Conservation (phyloP, 2,888 invertebrate species). For the Morpho deidamia region DNA sequence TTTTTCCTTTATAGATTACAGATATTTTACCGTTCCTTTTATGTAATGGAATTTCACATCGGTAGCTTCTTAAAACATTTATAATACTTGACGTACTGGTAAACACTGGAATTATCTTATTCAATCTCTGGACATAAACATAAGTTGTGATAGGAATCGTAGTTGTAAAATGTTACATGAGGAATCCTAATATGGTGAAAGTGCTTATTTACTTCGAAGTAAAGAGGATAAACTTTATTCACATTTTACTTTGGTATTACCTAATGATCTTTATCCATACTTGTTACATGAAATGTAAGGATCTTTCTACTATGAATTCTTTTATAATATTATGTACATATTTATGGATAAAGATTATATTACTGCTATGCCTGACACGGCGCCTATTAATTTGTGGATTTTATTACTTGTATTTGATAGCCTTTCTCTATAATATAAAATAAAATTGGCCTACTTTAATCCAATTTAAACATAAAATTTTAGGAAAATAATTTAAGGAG, state of each 20-base stretch:
- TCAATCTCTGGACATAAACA: conserved; percentile 6
- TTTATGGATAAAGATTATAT: no score
- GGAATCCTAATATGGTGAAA: conserved; percentile 3
- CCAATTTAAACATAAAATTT: no score
- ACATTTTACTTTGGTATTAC: conserved; percentile 1
- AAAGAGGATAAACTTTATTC: conserved; percentile 2
- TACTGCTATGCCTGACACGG: no score
- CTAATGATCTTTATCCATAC: conserved; percentile 2
- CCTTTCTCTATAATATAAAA: no score
- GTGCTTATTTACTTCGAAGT: conserved; percentile 2
- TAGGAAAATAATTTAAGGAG: no score
- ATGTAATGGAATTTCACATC: no score
- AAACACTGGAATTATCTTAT: not conserved
- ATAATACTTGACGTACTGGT: not conserved
- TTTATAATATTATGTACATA: no score
- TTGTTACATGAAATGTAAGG: not conserved
- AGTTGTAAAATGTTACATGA: conserved; percentile 5
- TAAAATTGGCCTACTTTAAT: no score
- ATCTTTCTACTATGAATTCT: not conserved
- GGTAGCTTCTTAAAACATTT: not conserved
- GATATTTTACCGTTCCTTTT: no score
- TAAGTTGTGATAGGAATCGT: conserved; percentile 7
- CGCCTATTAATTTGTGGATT: no score
- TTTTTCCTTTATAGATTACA: no score
- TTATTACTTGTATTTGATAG: no score